phyloP scores from a whole-genome alignment of 2,113 vertebrate species.

The Passer montanus region DNA sequence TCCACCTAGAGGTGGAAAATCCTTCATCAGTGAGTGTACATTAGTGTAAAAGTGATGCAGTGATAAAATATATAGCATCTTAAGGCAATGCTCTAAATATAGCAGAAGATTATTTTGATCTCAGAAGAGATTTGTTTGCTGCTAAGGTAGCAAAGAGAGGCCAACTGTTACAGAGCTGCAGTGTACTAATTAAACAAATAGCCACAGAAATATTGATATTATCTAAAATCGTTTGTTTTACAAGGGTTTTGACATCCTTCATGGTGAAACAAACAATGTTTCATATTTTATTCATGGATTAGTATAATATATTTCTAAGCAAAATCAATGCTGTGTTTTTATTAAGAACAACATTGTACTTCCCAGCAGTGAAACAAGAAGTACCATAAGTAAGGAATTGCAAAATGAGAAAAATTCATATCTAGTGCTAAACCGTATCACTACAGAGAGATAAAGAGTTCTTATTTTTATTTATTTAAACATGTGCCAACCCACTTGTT shows the following conservation, averaged over 20 bases:
- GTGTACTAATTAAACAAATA: neutral
- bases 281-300: conserved; percentile 4
- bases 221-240: neutral
- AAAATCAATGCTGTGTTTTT: conserved; percentile 25
- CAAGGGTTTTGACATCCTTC: conserved; percentile 1
- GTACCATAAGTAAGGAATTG: neutral
- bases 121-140: neutral
- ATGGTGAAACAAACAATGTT: neutral
- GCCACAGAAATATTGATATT: conserved; percentile 1
- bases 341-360: neutral
- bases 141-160: neutral
- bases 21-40: neutral
- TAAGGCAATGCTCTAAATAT: neutral
- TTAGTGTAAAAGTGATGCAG: neutral
- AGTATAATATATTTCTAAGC: conserved; percentile 1
- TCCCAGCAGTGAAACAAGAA: neutral
- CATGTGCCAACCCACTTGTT: fast-evolving
- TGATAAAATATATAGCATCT: neutral
- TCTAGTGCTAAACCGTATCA: neutral
- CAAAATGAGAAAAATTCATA: neutral
- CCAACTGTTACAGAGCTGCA: neutral
- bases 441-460: neutral
- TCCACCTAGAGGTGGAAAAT: neutral
- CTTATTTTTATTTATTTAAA: neutral
- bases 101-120: neutral